Base-by-base conservation (phyloP, 1,140 invertebrate species). In the Drosophila ficusphila region DNA sequence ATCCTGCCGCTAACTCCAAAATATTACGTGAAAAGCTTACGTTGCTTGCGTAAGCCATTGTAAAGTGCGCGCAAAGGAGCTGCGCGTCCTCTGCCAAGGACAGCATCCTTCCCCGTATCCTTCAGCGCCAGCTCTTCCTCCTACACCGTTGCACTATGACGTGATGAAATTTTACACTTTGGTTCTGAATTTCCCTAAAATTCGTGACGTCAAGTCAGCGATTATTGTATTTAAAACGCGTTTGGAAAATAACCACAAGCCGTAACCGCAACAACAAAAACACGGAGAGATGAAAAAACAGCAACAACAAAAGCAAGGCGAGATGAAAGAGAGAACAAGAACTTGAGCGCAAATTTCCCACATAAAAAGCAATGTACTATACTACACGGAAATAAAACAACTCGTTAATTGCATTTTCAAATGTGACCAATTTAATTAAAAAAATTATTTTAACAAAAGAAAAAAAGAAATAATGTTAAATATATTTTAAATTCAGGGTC, bases 81-180 rank as follows among this genome's bases (percentile, higher is more conserved):
- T 73, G 42, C 65, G 58, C 58, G 81, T 88, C 81, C 81, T 88
- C 79, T 74, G 54, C 51, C 67, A 86, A 86, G 81, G 81, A 88
- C 81, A 70, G 79, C 62, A 83, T 82, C 74, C 79, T 33, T 19
- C 3, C 11, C 38, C 23, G 7, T 14, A 6, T 14, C 11, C 3
- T 14, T 25, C 9, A 12, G 0, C 34, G 14, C 29, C 25, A n/a
- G n/a, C 49, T n/a, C 42, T 23, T 11, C 16, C 31, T 27, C 42
- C 41, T n/a, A 41, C 25, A 49, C 36, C 14, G 12, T 14, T 41
- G 11, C 1, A 11, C 25, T 14, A 18, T 68, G 64, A 68, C 56
- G 47, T 64, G 72, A 69, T 54, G 57, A 79, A 67, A 76, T 69
- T 46, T 33, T 29, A 38, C 16, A 29, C 21, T 41, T 23, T 4